Percentiles rank a stretch among this genome's conserved stretches.
phyloP scores from a whole-genome alignment of 1,140 invertebrate genomes.

The Coelopa frigida region DNA sequence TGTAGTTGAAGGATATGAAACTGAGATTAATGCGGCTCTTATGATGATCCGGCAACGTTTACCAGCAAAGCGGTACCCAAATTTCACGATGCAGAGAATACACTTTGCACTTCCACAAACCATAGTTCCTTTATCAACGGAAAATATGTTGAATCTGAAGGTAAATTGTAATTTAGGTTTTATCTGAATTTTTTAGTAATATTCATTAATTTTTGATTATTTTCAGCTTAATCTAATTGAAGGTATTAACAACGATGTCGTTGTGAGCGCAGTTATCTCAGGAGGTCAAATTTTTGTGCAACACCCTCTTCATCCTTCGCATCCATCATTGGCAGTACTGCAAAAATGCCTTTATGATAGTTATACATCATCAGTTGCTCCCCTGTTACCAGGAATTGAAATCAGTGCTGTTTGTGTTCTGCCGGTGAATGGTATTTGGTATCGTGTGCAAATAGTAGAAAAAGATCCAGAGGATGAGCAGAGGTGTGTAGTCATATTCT shows the following conservation, averaged over 20 bases:
- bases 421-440: constrained; percentile 76
- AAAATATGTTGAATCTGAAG: constrained; percentile 36
- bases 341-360: constrained; percentile 65
- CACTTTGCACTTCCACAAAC: constrained; percentile 51
- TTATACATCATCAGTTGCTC: constrained; percentile 58
- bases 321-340: constrained; percentile 67
- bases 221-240: constrained; percentile 75
- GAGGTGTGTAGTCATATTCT: constrained; percentile 71
- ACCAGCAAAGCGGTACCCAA: constrained; percentile 68
- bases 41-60: constrained; percentile 77
- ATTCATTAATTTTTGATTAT: constrained; percentile 15
- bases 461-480: constrained; percentile 58
- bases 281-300: constrained; percentile 84
- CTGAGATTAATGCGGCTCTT: constrained; percentile 70
- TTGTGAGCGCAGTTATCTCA: constrained; percentile 74
- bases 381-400: constrained; percentile 57
- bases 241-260: constrained; percentile 87
- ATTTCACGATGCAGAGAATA: constrained; percentile 71
- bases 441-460: constrained; percentile 74
- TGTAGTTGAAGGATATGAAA: constrained; percentile 68
- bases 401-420: constrained; percentile 84
- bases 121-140: constrained; percentile 36
- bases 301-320: constrained; percentile 87
- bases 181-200: neutral
- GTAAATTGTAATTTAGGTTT: constrained; percentile 13